Conservation (phyloP, 53 echinoderm and acorn worm genomes). For the Holothuria leucospilota region DNA sequence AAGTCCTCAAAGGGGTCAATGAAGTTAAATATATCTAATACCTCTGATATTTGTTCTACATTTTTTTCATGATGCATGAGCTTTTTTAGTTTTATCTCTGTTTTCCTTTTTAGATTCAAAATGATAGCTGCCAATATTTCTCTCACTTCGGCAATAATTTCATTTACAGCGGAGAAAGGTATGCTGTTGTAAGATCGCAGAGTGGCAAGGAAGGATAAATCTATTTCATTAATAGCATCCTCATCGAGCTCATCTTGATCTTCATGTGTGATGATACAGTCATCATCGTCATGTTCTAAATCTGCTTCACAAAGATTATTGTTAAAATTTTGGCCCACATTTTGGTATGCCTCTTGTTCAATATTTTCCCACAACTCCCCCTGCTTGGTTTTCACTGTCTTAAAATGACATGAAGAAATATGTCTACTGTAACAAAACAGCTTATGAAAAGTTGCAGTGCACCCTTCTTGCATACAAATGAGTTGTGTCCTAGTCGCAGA, state of each 20-base stretch:
- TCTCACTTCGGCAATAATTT: neutral
- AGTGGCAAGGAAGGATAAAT: too few relatives aligned
- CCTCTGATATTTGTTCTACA: neutral
- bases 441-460: constrained; percentile 13
- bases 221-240: neutral
- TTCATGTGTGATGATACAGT: neutral
- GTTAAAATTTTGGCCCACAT: too few relatives aligned
- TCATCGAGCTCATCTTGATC: constrained; percentile 4
- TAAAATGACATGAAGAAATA: constrained; percentile 18
- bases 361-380: too few relatives aligned
- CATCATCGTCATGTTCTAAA: neutral
- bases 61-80: neutral
- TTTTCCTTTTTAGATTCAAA: neutral
- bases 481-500: constrained; percentile 10
- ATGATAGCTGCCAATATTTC: constrained; percentile 11
- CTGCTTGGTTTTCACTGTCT: neutral
- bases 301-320: too few relatives aligned
- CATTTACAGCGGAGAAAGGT: too few relatives aligned
- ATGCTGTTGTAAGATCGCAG: too few relatives aligned
- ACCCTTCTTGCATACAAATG: neutral
- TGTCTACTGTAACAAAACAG: neutral
- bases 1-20: constrained; percentile 25
- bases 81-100: constrained; percentile 11
- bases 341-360: too few relatives aligned
- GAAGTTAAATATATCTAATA: neutral